A percentile compares a stretch with the other conserved stretches of the same genome.
phyloP scores from a whole-genome alignment of 2,888 invertebrate genomes.

The Vannuccia rotundouncinata region DNA sequence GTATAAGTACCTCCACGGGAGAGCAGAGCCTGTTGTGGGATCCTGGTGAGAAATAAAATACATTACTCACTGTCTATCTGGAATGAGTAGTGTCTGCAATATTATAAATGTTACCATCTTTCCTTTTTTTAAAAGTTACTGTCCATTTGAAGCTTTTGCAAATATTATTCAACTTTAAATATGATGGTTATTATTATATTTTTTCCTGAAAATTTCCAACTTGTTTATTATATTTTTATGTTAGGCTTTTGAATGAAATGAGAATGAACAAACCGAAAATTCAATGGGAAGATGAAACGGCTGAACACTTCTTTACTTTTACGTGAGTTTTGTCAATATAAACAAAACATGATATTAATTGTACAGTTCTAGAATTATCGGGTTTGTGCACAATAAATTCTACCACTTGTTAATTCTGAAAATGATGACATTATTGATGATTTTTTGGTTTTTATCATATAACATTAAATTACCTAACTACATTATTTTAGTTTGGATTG shows the following conservation, averaged over 20 bases:
- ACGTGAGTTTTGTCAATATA: neutral
- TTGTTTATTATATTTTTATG: neutral
- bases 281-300: neutral
- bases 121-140: no score
- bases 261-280: neutral
- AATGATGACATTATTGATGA: no score
- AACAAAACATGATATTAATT: neutral
- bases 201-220: neutral
- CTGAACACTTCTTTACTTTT: neutral
- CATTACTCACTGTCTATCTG: no score
- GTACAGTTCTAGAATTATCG: neutral
- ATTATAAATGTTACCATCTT: no score
- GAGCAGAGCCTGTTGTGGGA: constrained; percentile 72
- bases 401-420: no score
- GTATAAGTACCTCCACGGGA: constrained; percentile 71
- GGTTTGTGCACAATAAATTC: no score
- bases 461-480: no score
- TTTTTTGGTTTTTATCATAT: no score
- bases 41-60: constrained; percentile 47
- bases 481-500: no score
- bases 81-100: no score
- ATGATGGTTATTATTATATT: neutral
- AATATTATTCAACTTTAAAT: neutral
- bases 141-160: no score
- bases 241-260: neutral